Percentiles rank a stretch among this genome's conserved stretches.
phyloP scores from a whole-genome alignment of 2,113 vertebrate species.

The Channa maculata region DNA sequence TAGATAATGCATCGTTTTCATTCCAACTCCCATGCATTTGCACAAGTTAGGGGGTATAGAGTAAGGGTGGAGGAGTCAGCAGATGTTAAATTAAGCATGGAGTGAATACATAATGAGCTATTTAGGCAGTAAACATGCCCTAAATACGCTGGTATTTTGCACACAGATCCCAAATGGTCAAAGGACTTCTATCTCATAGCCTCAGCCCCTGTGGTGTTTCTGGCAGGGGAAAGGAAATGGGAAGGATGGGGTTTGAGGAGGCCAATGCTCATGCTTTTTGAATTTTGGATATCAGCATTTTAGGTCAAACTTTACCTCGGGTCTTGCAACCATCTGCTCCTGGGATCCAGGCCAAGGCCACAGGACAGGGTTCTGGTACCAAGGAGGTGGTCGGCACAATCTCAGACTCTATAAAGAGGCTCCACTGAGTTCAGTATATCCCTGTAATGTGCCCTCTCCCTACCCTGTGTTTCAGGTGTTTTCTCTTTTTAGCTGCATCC shows the following conservation, averaged over 20 bases:
- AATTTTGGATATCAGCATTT: conserved; percentile 74
- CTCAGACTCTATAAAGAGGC: conserved; percentile 53
- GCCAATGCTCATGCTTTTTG: conserved; percentile 39
- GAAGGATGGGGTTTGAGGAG: conserved; percentile 30
- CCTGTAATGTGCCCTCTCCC: conserved; percentile 58
- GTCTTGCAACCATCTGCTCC: conserved; percentile 83
- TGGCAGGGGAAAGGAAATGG: conserved; percentile 35
- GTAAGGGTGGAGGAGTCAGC: conserved; percentile 59
- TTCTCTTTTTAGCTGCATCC: conserved; percentile 80
- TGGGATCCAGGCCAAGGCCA: conserved; percentile 78
- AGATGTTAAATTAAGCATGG: conserved; percentile 80
- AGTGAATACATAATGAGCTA: conserved; percentile 77
- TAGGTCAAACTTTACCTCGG: conserved; percentile 82
- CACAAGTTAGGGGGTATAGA: conserved; percentile 52
- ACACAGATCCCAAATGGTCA: conserved; percentile 50
- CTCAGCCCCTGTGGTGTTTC: conserved; percentile 33
- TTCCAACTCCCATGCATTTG: conserved; percentile 64
- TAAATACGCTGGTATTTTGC: conserved; percentile 60
- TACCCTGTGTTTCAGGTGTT: conserved; percentile 80
- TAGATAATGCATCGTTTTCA: conserved; percentile 79
- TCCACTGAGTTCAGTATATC: conserved; percentile 47
- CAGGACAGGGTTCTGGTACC: conserved; percentile 66
- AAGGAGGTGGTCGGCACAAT: conserved; percentile 36
- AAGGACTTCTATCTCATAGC: conserved; percentile 35
- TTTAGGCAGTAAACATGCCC: conserved; percentile 69